phyloP scores from a whole-genome alignment of 35 echinoderm and acorn worm species.

The Acanthaster planci region DNA sequence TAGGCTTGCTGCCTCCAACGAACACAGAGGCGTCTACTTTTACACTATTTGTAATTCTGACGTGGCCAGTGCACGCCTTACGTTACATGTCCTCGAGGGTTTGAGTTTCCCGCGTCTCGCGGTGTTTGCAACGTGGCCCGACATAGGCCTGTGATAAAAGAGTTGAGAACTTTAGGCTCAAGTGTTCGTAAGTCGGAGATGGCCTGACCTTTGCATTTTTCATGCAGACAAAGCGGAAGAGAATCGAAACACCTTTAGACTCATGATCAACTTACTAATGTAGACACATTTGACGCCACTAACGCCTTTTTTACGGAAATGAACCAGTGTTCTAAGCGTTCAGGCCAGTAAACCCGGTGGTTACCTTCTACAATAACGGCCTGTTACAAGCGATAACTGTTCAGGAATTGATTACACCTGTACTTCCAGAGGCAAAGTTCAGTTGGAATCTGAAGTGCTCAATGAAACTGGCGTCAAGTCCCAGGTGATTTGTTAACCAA shows the following conservation, averaged over 20 bases:
- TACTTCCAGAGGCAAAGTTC: too few relatives aligned
- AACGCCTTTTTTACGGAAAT: not conserved
- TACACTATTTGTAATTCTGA: conserved; percentile 26
- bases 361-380: too few relatives aligned
- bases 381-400: too few relatives aligned
- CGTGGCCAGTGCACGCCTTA: conserved; percentile 1
- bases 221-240: not conserved
- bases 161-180: not conserved
- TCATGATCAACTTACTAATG: not conserved
- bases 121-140: not conserved
- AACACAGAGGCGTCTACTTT: not conserved
- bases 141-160: not conserved
- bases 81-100: not conserved
- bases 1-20: not conserved
- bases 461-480: too few relatives aligned
- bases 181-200: not conserved
- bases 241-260: not conserved
- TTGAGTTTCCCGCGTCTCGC: not conserved
- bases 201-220: not conserved
- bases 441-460: too few relatives aligned
- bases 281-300: not conserved
- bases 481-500: too few relatives aligned
- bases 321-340: not conserved
- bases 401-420: too few relatives aligned
- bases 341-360: not conserved